Conservation (phyloP, 1,140 invertebrate species). For the Diorhabda sublineata region DNA sequence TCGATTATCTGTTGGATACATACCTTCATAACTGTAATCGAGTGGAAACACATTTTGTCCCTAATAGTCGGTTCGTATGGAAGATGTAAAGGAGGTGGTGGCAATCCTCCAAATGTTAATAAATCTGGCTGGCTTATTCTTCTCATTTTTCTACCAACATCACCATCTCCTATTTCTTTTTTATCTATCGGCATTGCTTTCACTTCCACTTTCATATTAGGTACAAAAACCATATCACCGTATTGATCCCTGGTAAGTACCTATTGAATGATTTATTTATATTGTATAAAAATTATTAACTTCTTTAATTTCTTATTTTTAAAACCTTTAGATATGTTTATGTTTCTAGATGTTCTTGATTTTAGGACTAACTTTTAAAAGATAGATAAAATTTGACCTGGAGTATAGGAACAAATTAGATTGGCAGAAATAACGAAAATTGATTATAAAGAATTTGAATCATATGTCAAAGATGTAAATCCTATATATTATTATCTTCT, state of each 20-base stretch:
- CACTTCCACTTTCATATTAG: conserved; percentile 69
- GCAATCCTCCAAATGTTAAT: conserved; percentile 67
- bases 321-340: too few species aligned
- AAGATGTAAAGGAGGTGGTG: conserved; percentile 65
- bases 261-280: neutral
- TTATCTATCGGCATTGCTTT: conserved; percentile 57
- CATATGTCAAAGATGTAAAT: too few species aligned
- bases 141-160: conserved; percentile 53
- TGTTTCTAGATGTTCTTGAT: too few species aligned
- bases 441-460: too few species aligned
- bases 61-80: conserved; percentile 84
- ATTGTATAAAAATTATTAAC: too few species aligned
- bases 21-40: conserved; percentile 90
- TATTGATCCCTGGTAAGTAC: conserved; percentile 72
- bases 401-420: too few species aligned
- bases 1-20: neutral
- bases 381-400: too few species aligned
- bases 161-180: conserved; percentile 53
- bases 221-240: conserved; percentile 78
- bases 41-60: conserved; percentile 91
- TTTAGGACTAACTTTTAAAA: too few species aligned
- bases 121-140: conserved; percentile 62
- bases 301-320: too few species aligned
- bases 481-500: too few species aligned
- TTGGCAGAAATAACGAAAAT: too few species aligned